Conservation (phyloP, 2,113 vertebrate species). For the Clinocottus analis region DNA sequence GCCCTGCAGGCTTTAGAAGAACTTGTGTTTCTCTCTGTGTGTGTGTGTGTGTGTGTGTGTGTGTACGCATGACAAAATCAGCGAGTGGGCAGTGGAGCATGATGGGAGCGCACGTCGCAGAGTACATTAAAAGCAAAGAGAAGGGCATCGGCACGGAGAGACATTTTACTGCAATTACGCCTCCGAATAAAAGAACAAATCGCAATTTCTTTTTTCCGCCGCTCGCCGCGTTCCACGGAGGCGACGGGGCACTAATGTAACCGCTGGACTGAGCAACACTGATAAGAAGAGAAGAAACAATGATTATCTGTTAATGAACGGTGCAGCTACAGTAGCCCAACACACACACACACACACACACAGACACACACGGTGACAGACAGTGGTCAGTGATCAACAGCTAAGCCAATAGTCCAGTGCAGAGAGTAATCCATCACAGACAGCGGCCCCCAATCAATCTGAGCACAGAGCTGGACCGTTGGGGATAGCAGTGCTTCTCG, state of each 20-base stretch:
- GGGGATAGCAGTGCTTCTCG: slow-evolving; percentile 35
- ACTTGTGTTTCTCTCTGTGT: slow-evolving; percentile 17
- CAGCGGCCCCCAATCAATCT: slow-evolving; percentile 59
- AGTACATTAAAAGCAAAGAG: slow-evolving; percentile 25
- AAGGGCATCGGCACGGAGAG: slow-evolving; percentile 12
- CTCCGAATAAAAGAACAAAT: neutral
- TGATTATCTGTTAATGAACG: slow-evolving; percentile 44
- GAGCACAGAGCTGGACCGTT: slow-evolving; percentile 43
- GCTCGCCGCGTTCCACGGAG: neutral
- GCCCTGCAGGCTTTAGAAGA: slow-evolving; percentile 29
- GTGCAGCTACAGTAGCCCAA: slow-evolving; percentile 32
- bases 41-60: slow-evolving; percentile 13
- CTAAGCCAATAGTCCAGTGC: slow-evolving; percentile 43
- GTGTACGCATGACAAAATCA: slow-evolving; percentile 15
- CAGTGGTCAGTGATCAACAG: slow-evolving; percentile 54
- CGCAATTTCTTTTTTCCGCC: slow-evolving; percentile 12
- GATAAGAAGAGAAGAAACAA: slow-evolving; percentile 30
- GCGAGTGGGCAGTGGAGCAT: slow-evolving; percentile 2
- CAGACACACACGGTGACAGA: slow-evolving; percentile 36
- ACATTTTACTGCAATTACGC: slow-evolving; percentile 15
- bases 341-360: no score
- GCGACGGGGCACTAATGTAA: slow-evolving; percentile 35
- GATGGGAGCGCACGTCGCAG: slow-evolving; percentile 10
- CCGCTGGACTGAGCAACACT: slow-evolving; percentile 18
- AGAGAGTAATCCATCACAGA: slow-evolving; percentile 63